Evolutionary conservation across 2,888 invertebrate genomes (phyloP).

Genomic region (Epistrophe eligans): DNA sequence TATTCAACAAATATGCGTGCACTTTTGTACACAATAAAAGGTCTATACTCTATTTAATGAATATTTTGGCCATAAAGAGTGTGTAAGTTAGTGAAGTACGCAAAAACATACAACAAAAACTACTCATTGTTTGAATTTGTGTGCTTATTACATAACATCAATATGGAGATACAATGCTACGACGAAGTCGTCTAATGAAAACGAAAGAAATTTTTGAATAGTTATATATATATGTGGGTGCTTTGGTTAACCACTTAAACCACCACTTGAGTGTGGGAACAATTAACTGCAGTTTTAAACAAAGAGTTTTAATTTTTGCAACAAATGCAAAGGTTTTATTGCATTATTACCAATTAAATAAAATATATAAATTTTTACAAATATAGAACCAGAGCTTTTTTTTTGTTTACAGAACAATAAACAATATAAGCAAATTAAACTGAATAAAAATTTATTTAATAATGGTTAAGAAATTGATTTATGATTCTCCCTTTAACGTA

Average conservation of each 20-base stretch:
- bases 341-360: background rate
- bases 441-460: too few species aligned
- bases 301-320: background rate
- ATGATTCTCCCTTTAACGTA: too few species aligned
- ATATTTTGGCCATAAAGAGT: background rate
- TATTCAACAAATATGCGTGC: background rate
- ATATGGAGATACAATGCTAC: background rate
- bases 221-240: background rate
- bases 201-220: conserved; percentile 25
- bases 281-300: background rate
- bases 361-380: too few species aligned
- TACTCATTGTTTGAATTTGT: background rate
- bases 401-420: too few species aligned
- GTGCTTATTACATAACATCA: background rate
- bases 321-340: background rate
- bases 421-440: too few species aligned
- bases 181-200: conserved; percentile 11
- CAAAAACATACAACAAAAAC: background rate
- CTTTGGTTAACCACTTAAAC: conserved; percentile 2
- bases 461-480: too few species aligned
- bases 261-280: conserved; percentile 35
- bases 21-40: background rate
- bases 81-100: background rate
- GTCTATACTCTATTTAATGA: background rate
- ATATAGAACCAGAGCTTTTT: too few species aligned